These are phyloP conservation scores for Dryocosmus kuriphilus DNA, from an alignment of 2,888 invertebrate genomes.

Conservation along the genomic window DNA sequence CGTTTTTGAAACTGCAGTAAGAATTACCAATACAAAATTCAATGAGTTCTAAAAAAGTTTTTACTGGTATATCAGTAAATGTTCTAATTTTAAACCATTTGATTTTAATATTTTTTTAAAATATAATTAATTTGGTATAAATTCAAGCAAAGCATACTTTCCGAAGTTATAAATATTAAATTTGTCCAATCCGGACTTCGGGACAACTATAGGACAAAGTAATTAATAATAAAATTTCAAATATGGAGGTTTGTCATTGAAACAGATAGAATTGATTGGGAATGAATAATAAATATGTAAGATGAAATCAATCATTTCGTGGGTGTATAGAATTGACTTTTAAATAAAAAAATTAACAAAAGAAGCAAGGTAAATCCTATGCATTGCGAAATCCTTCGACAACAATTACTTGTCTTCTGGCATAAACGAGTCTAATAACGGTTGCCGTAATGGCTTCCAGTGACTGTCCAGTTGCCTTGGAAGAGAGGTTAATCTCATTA, in stretches of 20 bases:
- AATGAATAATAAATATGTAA: background rate
- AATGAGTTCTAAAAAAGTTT: no score
- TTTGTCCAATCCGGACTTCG: no score
- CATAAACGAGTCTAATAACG: background rate
- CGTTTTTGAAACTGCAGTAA: no score
- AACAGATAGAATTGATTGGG: background rate
- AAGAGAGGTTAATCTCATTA: constrained; percentile 32
- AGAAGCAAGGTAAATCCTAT: constrained; percentile 12
- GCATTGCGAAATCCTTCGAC: constrained; percentile 16
- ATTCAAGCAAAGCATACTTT: no score
- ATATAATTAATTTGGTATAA: no score
- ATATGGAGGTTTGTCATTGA: background rate
- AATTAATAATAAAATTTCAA: background rate
- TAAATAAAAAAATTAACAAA: background rate
- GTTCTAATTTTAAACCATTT: no score
- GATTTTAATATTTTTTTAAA: no score
- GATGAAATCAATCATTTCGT: background rate
- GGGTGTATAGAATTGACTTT: background rate
- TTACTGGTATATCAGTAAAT: no score
- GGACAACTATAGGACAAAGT: background rate
- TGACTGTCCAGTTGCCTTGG: constrained; percentile 33
- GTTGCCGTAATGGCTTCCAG: constrained; percentile 14
- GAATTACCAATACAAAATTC: no score
- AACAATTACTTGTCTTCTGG: constrained; percentile 10
- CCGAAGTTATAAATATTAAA: no score